These are phyloP conservation scores for Ivindomyrus marchei DNA, from an alignment of 2,113 vertebrate genomes.

Conservation along the genomic window DNA sequence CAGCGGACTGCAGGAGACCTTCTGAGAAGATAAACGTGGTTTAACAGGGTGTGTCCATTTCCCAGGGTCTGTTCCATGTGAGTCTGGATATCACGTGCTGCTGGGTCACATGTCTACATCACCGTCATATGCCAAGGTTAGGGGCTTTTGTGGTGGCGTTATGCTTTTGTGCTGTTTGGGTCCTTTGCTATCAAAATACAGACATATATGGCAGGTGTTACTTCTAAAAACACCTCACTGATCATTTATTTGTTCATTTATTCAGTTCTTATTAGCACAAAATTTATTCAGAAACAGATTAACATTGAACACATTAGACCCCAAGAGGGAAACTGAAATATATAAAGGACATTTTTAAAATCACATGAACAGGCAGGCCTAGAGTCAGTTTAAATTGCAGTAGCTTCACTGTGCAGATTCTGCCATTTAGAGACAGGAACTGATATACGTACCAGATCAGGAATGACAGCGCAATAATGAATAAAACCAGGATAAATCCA, in stretches of 20 bases:
- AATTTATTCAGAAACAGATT: neutral
- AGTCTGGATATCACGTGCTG: neutral
- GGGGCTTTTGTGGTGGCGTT: constrained; percentile 84
- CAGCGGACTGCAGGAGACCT: neutral
- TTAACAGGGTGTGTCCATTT: constrained; percentile 4
- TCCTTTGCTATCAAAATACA: constrained; percentile 69
- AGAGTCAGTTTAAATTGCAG: neutral
- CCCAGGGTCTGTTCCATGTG: neutral
- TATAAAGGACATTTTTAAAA: neutral
- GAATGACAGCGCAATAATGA: constrained; percentile 82
- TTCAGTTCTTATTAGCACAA: neutral
- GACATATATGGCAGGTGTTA: neutral
- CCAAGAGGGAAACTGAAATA: neutral
- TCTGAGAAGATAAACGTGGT: neutral
- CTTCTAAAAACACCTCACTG: neutral
- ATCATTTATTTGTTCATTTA: neutral
- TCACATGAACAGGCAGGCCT: neutral
- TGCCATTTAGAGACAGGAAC: neutral
- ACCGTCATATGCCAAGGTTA: constrained; percentile 90
- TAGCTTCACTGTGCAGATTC: neutral
- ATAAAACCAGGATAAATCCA: constrained; percentile 80
- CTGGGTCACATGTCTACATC: constrained; percentile 85
- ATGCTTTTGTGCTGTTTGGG: constrained; percentile 71
- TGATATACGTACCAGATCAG: constrained; percentile 80
- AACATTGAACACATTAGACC: neutral